Base-by-base conservation (phyloP, 2,888 invertebrate genomes). In the Eupithecia pulchellata region DNA sequence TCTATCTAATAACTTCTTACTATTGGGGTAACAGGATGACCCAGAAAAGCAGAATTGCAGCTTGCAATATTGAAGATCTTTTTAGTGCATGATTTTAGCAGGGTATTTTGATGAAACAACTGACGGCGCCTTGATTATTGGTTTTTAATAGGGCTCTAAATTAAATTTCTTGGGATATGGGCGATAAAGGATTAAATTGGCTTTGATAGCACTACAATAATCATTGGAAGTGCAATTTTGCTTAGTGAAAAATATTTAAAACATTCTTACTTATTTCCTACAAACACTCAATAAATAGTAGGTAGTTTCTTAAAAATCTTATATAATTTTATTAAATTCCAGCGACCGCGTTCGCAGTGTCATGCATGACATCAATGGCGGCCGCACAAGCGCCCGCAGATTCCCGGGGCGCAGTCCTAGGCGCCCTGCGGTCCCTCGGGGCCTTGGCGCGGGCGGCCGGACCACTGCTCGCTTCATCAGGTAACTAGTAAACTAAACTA, bases 311-410 rank as follows among this genome's bases (percentile, higher is more conserved):
- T 8, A 42, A 47, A 42, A 20, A 47, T 9, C 11, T 4, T 4
- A 52, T 13, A 25, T n/a, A 30, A 20, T 34, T 14, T 57, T 9
- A 34, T 27, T 11, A 4, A 34, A 36, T 61, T 72, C 3, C 77
- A 97, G 97, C 97, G 25, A 98, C 97, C 13, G 97, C 98, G n/a
- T 96, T 98, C 89, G 98, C 99, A 36, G 99, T 99, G 29, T 99
- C 99, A 14, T 98, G 98, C 84, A 95, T 99, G 93, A 99, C 98
- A 82, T 97, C 99, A 4, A 93, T 99, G 88, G 98, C 98, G n/a
- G 98, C 99, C 3, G 96, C 96, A 76, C 96, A 97, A 86, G 89
- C 91, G 65, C 96, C 96, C 47, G 95, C 93, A 72, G 96, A 96
- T 84, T 97, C 98, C 83, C 98, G 99, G 85, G 99, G 99, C 34